Base-by-base conservation (phyloP, 2,888 invertebrate species). In the Idaea biselata region DNA sequence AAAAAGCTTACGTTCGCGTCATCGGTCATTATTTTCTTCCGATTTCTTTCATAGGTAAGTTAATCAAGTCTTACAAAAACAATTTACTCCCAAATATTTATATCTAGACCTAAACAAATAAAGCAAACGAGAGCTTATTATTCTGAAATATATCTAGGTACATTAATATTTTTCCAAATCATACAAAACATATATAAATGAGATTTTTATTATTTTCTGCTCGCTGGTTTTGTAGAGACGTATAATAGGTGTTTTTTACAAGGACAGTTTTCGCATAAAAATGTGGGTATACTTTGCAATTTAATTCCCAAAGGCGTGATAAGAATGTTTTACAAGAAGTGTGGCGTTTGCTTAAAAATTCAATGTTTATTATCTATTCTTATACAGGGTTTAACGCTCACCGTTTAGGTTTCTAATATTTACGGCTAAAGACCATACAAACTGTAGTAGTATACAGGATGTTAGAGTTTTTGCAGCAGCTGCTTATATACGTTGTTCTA, bases 71-170 rank as follows among this genome's bases (percentile, higher is more conserved):
- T 44, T 1, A 44, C 14, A 44, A 44, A 33, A 44, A 44, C 44
- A 44, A 44, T 44, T 3, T 25, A 44, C 44, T 14, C 11, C 8
- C 44, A 44, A 44, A 44, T 44, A 44, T 44, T 44, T 44, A 8
- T 44, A 44, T 44, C 2, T 14, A 14, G 3, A 44, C 44, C 44
- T 44, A 44, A 44, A 44, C 44, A 44, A 44, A 44, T 14, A 44
- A 44, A 11, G 44, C 6, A 44, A 44, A 44, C 44, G 44, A 44
- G 44, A 44, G 44, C 44, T 44, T 44, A 44, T 44, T 44, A 11
- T 44, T 44, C 18, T 59, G 14, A 33, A 59, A 59, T 53, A 25
- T 25, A 25, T 25, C 25, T 25, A n/a, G n/a, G n/a, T n/a, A 44
- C 44, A 44, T 44, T 44, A 44, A 44, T 44, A 44, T 44, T 44